Evolutionary conservation across 2,113 vertebrate genomes (phyloP), one percentile per base, ranked within the genome.

Genomic region (Oncorhynchus gorbuscha): DNA sequence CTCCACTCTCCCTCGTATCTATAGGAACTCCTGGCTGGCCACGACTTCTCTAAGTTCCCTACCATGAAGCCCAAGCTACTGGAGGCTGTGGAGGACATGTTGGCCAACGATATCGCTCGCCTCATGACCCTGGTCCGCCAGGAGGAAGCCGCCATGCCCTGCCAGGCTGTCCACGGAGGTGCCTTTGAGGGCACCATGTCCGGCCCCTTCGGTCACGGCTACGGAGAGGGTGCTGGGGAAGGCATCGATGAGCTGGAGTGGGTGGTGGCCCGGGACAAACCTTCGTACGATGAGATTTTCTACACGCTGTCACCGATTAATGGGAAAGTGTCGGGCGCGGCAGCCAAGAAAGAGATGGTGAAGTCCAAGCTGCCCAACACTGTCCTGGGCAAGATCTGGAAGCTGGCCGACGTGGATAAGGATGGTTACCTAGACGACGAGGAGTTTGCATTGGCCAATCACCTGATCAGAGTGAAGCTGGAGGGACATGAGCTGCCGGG

Each of bases 301-400:
- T 97, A 96, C 90, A 97, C 95, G 0, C 95, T 97, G 39, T 96
- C 95, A 0, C 96, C 96, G 0, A 94, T 97, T 87, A 95, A 97
- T 0, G 96, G 96, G 77, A 97, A 97, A 89, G 94, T 97, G 79
- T 95, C 95, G 0, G 96, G 96, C 0, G 95, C 94, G 2, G 93
- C 92, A 0, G 96, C 95, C 89, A 97, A 97, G 90, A 97, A 96
- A 83, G 96, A 97, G 90, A 95, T 97, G 96, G 87, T 97, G 62
- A 97, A 97, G 87, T 97, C 96, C 76, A 97, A 97, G 90, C 92
- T 97, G 73, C 96, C 96, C 78, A 97, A 97, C 92, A 95, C 95
- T 0, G 96, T 97, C 73, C 91, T 97, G 83, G 96, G 96, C 18
- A 97, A 97, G 89, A 97, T 97, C 90, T 97, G 96, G 96, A 97